These are phyloP conservation scores for Polypterus senegalus DNA, from an alignment of 2,113 vertebrate genomes.

Conservation along the genomic window DNA sequence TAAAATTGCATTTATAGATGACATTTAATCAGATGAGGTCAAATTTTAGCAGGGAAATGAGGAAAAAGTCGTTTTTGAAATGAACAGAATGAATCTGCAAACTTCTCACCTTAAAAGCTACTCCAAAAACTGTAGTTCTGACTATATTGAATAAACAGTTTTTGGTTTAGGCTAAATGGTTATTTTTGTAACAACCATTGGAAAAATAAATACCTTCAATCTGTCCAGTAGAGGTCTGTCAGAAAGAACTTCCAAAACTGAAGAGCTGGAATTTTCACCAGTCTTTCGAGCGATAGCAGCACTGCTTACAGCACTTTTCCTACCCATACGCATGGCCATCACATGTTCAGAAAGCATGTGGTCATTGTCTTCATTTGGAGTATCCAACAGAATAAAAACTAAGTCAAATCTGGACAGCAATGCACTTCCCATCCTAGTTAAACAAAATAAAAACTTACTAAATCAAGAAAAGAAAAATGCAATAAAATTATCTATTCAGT, in stretches of 20 bases:
- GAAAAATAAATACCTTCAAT: constrained; percentile 58
- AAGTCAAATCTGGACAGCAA: constrained; percentile 89
- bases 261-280: constrained; percentile 48
- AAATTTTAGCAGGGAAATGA: too few species aligned
- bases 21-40: too few species aligned
- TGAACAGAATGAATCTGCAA: too few species aligned
- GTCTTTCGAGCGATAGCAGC: constrained; percentile 39
- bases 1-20: too few species aligned
- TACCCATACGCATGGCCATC: constrained; percentile 75
- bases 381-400: constrained; percentile 90
- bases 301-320: constrained; percentile 39
- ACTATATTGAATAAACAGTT: too few species aligned
- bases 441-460: constrained; percentile 14
- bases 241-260: constrained; percentile 60
- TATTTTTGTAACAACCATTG: too few species aligned
- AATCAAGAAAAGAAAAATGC: background rate
- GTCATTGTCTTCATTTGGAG: constrained; percentile 85
- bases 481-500: too few species aligned
- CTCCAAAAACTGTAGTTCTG: too few species aligned
- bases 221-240: constrained; percentile 69
- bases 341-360: constrained; percentile 85
- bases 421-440: constrained; percentile 81
- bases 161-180: too few species aligned
- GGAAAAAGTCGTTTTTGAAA: too few species aligned
- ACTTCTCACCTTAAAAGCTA: too few species aligned